phyloP scores from a whole-genome alignment of 2,797 vertebrate genomes.

The Chelmon rostratus region DNA sequence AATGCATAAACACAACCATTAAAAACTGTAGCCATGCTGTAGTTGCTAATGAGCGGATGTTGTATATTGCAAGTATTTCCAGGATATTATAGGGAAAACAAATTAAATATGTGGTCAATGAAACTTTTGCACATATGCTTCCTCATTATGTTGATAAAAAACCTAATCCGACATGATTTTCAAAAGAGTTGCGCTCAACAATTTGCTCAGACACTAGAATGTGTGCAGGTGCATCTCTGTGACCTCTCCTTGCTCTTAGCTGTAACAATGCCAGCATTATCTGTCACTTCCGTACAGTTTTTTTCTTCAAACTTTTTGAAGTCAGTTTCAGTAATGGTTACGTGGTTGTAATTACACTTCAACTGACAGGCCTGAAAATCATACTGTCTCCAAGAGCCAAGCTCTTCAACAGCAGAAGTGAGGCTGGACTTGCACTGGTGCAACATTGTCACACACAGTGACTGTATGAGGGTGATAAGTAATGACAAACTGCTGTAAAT shows the following conservation, averaged over 20 bases:
- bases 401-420: background rate
- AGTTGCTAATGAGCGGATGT: background rate
- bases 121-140: background rate
- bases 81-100: background rate
- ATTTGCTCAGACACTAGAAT: background rate
- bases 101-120: background rate
- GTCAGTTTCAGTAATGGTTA: conserved; percentile 11
- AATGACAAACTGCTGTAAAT: conserved; percentile 22
- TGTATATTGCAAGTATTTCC: background rate
- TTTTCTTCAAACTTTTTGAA: background rate
- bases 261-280: background rate
- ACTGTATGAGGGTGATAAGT: conserved; percentile 7
- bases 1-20: background rate
- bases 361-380: conserved; percentile 16
- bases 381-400: background rate
- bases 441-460: conserved; percentile 20
- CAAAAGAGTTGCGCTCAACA: background rate
- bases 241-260: background rate
- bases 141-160: background rate
- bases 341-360: background rate
- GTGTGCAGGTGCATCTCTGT: background rate
- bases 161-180: background rate
- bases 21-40: background rate
- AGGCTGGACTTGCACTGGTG: background rate
- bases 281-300: background rate